These are phyloP conservation scores for Trichopria drosophilae DNA, from an alignment of 2,888 invertebrate species.

Conservation along the genomic window DNA sequence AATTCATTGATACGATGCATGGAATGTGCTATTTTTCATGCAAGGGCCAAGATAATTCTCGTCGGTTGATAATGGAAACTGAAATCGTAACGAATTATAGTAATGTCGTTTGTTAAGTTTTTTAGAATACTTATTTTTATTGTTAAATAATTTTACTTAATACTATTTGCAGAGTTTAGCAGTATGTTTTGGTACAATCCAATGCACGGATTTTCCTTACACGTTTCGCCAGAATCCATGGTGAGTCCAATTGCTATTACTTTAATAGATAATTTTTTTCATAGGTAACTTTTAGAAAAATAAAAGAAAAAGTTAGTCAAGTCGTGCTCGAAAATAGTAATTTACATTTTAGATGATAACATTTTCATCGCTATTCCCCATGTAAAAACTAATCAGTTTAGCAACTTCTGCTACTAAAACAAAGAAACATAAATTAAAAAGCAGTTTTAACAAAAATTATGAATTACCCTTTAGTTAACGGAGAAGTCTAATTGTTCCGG, in stretches of 20 bases:
- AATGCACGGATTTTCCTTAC: slow-evolving; percentile 43
- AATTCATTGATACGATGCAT: slow-evolving; percentile 39
- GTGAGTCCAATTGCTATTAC: slow-evolving; percentile 1
- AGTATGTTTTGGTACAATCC: slow-evolving; percentile 40
- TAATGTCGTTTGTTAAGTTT: no score
- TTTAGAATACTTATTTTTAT: background rate
- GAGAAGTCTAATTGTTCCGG: no score
- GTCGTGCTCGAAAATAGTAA: no score
- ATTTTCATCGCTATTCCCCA: no score
- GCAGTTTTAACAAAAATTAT: no score
- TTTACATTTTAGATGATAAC: no score
- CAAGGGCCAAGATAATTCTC: background rate
- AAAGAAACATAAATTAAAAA: no score
- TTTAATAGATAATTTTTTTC: background rate
- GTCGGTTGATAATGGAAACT: slow-evolving; percentile 10
- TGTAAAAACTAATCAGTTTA: no score
- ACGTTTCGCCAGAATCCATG: slow-evolving; percentile 9
- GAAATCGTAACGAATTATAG: slow-evolving; percentile 15
- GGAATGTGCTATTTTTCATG: slow-evolving; percentile 43
- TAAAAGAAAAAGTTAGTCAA: slow-evolving; percentile 12
- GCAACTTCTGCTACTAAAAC: no score
- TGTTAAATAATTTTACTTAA: slow-evolving; percentile 1
- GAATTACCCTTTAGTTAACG: no score
- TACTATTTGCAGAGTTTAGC: slow-evolving; percentile 37
- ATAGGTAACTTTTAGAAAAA: slow-evolving; percentile 5